phyloP scores from a whole-genome alignment of 2,888 invertebrate genomes.

The Salpingus planirostris region DNA sequence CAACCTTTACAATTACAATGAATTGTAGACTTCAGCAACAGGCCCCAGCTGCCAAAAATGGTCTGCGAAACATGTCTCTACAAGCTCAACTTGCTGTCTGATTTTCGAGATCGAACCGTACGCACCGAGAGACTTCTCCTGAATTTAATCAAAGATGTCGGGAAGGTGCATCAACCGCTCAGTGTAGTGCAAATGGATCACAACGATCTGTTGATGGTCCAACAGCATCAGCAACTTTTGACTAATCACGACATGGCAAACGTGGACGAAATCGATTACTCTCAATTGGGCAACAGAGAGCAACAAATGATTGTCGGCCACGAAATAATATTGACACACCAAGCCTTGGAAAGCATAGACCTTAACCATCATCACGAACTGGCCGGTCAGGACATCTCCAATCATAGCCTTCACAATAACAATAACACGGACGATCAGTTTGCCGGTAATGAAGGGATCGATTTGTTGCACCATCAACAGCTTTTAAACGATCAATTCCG shows the following conservation, averaged over 20 bases:
- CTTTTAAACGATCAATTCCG: constrained; percentile 27
- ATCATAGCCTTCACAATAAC: constrained; percentile 23
- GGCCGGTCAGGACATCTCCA: constrained; percentile 31
- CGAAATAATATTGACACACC: constrained; percentile 32
- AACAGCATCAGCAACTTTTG: constrained; percentile 31
- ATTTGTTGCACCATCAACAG: constrained; percentile 31
- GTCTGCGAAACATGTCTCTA: constrained; percentile 50
- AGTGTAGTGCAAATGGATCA: constrained; percentile 20
- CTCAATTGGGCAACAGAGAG: constrained; percentile 27
- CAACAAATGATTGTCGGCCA: constrained; percentile 32
- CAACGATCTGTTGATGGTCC: constrained; percentile 28
- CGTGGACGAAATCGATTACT: constrained; percentile 31
- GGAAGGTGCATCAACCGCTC: constrained; percentile 12
- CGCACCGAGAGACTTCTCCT: constrained; percentile 47
- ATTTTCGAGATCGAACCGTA: constrained; percentile 48
- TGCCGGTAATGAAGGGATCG: constrained; percentile 28
- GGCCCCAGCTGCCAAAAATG: constrained; percentile 51
- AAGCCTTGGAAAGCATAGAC: constrained; percentile 32
- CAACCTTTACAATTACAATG: too few relatives aligned
- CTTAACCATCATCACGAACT: constrained; percentile 35
- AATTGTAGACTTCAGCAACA: too few relatives aligned
- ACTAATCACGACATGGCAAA: constrained; percentile 26
- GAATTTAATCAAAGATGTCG: constrained; percentile 34
- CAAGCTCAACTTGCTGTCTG: constrained; percentile 48
- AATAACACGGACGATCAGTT: constrained; percentile 22